These are phyloP conservation scores for Eretmochelys imbricata DNA, from an alignment of 2,113 vertebrate species.

Conservation along the genomic window DNA sequence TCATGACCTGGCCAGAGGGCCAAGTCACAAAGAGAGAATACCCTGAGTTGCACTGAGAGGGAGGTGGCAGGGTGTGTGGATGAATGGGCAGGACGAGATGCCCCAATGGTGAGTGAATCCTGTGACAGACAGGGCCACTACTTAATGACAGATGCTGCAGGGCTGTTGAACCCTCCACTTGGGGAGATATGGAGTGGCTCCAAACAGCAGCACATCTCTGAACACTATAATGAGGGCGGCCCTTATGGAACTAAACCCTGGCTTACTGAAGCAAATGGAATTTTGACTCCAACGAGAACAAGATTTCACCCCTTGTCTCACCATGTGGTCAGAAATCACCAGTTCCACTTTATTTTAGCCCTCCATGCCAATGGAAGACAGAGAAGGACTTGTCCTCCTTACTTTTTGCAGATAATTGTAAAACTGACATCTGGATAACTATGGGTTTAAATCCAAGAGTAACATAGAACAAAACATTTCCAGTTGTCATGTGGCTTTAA, in stretches of 20 bases:
- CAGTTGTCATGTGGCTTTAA: background rate
- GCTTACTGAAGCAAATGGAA: background rate
- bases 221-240: background rate
- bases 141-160: background rate
- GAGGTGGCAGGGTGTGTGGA: background rate
- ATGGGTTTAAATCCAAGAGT: background rate
- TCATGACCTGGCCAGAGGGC: background rate
- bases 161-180: background rate
- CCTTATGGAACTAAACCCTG: background rate
- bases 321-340: background rate
- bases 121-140: accelerated
- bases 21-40: background rate
- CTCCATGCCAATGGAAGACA: background rate
- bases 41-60: background rate
- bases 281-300: accelerated
- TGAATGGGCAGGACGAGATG: background rate
- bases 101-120: background rate
- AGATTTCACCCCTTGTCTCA: slow-evolving; percentile 7
- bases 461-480: background rate
- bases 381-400: background rate
- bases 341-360: slow-evolving; percentile 40
- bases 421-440: background rate
- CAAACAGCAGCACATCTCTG: background rate
- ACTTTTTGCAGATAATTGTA: background rate
- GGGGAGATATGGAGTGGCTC: background rate